Conservation (phyloP, 2,797 vertebrate genomes). For the Microchirus variegatus region DNA sequence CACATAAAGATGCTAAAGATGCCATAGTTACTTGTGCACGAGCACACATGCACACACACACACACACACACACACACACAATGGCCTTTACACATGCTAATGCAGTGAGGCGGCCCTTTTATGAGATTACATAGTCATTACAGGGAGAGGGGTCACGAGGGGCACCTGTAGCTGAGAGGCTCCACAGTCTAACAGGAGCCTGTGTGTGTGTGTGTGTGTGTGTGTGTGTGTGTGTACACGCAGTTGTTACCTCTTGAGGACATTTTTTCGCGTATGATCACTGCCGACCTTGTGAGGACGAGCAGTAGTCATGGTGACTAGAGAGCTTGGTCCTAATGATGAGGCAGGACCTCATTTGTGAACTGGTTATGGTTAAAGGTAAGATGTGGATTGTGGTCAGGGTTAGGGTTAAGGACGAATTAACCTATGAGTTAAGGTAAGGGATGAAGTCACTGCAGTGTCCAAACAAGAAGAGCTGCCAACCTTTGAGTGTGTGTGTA, state of each 20-base stretch:
- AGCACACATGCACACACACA: conserved; percentile 40
- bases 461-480: too few relatives aligned
- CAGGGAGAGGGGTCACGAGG: conserved; percentile 65
- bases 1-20: conserved; percentile 35
- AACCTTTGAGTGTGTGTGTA: too few relatives aligned
- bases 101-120: conserved; percentile 65
- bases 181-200: conserved; percentile 49
- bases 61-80: conserved; percentile 61
- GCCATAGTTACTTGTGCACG: conserved; percentile 45
- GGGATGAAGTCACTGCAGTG: too few relatives aligned
- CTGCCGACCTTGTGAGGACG: too few relatives aligned
- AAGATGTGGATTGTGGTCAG: too few relatives aligned
- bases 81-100: conserved; percentile 76
- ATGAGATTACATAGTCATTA: conserved; percentile 79
- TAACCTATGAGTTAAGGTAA: too few relatives aligned
- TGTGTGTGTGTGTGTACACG: conserved; percentile 17
- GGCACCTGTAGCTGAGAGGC: conserved; percentile 70
- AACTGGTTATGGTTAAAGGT: too few relatives aligned
- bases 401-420: too few relatives aligned
- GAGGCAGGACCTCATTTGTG: too few relatives aligned
- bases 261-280: too few relatives aligned
- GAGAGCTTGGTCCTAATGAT: too few relatives aligned
- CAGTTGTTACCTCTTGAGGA: background rate
- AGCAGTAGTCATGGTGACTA: too few relatives aligned
- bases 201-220: conserved; percentile 13